Conservation (phyloP, 2,797 vertebrate genomes). For the Thaleichthys pacificus region DNA sequence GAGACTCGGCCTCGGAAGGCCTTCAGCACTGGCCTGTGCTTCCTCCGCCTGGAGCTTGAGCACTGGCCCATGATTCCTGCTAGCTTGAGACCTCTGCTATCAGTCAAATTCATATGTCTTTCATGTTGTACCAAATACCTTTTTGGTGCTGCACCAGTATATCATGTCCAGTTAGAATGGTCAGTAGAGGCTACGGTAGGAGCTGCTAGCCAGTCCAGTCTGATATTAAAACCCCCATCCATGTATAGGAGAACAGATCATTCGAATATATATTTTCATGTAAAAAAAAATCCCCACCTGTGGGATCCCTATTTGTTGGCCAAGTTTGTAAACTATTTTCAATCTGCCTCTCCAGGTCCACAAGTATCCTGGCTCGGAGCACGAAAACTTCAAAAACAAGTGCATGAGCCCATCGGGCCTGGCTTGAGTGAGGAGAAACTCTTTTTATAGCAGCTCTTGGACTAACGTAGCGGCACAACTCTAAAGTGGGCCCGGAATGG, state of each 20-base stretch:
- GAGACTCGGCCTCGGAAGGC: not conserved
- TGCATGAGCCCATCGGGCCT: conserved; percentile 25
- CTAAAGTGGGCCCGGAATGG: conserved; percentile 56
- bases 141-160: not conserved
- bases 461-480: conserved; percentile 38
- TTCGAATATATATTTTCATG: not conserved
- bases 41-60: not conserved
- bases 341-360: conserved; percentile 14
- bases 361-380: conserved; percentile 24
- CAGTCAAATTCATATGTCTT: not conserved
- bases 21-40: not conserved
- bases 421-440: conserved; percentile 33
- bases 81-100: not conserved
- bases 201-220: not conserved
- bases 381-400: conserved; percentile 37
- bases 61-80: conserved; percentile 1
- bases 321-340: conserved; percentile 17
- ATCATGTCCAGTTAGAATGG: not conserved
- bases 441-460: conserved; percentile 54
- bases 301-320: not conserved
- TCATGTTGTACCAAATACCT: not conserved
- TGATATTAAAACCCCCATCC: not conserved
- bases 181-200: not conserved
- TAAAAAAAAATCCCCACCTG: not conserved
- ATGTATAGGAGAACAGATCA: not conserved